These are phyloP conservation scores for Choloepus didactylus DNA, from an alignment of 2,797 vertebrate genomes.

Conservation along the genomic window DNA sequence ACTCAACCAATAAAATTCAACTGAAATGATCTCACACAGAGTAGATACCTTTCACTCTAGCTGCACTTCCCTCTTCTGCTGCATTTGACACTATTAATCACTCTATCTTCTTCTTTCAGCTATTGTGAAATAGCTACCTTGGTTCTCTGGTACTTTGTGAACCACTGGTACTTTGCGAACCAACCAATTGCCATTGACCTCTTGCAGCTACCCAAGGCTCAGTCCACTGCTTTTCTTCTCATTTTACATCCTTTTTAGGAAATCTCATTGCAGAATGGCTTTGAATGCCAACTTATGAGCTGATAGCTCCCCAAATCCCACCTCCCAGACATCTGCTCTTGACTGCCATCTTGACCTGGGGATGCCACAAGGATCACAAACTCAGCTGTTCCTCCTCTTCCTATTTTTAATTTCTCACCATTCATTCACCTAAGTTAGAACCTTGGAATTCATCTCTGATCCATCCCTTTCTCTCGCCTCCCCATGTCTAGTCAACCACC, in stretches of 20 bases:
- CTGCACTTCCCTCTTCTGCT: not conserved
- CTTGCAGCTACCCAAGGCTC: not conserved
- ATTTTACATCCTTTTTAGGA: not conserved
- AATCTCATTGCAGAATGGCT: slow-evolving; percentile 4
- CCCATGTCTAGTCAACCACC: not conserved
- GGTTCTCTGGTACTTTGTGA: not conserved
- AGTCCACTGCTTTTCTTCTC: not conserved
- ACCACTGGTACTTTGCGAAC: not conserved
- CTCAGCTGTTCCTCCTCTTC: not conserved
- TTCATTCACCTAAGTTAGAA: not conserved
- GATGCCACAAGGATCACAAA: not conserved
- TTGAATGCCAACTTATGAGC: not conserved
- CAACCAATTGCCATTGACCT: not conserved
- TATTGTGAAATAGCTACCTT: slow-evolving; percentile 19
- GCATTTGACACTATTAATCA: not conserved
- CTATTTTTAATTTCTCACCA: not conserved
- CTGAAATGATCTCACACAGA: slow-evolving; percentile 33
- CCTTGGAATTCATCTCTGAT: not conserved
- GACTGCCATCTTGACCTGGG: not conserved
- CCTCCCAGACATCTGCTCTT: not conserved
- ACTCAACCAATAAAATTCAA: slow-evolving; percentile 48
- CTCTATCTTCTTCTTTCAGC: slow-evolving; percentile 4
- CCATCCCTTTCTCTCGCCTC: not conserved
- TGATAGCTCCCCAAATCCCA: not conserved
- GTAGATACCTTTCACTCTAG: slow-evolving; percentile 27